phyloP scores from a whole-genome alignment of 2,113 vertebrate genomes.

The Chloropsis hardwickii region DNA sequence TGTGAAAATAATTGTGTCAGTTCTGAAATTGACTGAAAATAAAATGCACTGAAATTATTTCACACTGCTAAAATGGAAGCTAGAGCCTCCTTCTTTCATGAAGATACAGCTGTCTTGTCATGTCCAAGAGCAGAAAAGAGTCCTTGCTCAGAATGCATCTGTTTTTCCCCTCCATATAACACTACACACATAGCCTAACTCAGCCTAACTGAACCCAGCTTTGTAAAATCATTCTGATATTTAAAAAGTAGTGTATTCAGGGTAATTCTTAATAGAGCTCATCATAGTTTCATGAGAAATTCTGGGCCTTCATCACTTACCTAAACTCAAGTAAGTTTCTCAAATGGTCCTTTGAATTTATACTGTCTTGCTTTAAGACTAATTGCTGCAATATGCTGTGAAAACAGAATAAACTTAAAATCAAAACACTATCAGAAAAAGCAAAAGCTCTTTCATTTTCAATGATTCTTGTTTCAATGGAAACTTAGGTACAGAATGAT shows the following conservation, averaged over 20 bases:
- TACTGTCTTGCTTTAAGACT: not conserved
- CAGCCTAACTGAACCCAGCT: not conserved
- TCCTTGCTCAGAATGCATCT: not conserved
- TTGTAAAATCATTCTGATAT: not conserved
- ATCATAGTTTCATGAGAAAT: not conserved
- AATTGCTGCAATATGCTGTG: not conserved
- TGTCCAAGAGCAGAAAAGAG: not conserved
- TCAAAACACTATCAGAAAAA: not conserved
- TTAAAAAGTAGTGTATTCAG: not conserved
- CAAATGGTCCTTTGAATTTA: not conserved
- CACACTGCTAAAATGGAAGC: not conserved
- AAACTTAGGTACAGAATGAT: not conserved
- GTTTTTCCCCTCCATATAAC: not conserved
- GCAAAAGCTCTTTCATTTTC: not conserved
- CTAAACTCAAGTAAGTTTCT: not conserved
- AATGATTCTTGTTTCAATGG: not conserved
- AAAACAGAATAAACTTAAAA: constrained; percentile 11
- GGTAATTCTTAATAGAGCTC: not conserved
- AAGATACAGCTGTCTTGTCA: not conserved
- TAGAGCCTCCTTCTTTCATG: not conserved
- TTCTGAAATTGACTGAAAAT: not conserved
- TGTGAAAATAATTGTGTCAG: not conserved
- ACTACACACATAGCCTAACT: not conserved
- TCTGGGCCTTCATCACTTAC: not conserved
- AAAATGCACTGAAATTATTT: not conserved